Percentiles rank a stretch among this genome's conserved stretches.
Conservation (phyloP, 2,113 vertebrate species). For the Oncorhynchus nerka region DNA sequence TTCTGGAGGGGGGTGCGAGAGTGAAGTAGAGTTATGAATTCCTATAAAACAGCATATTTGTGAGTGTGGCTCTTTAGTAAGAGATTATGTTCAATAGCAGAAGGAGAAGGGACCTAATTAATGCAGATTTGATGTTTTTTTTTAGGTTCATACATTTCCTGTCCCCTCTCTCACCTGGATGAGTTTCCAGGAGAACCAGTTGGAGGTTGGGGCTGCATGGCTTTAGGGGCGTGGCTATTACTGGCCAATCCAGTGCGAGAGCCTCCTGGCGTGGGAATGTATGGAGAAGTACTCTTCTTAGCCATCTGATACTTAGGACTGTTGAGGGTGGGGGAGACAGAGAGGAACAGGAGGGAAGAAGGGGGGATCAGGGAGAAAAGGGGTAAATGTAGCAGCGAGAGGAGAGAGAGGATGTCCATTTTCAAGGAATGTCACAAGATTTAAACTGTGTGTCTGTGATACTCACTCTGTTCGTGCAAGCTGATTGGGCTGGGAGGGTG, state of each 20-base stretch:
- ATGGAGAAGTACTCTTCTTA: constrained; percentile 92
- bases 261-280: constrained; percentile 66
- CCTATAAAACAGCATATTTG: neutral
- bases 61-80: neutral
- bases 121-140: too few relatives aligned
- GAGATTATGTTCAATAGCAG: too few relatives aligned
- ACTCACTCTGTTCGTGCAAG: constrained; percentile 68
- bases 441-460: neutral
- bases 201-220: constrained; percentile 52
- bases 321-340: constrained; percentile 38
- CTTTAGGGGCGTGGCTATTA: constrained; percentile 45
- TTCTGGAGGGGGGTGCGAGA: neutral
- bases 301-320: constrained; percentile 89
- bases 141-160: too few relatives aligned
- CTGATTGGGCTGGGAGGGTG: constrained; percentile 27
- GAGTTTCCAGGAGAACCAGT: constrained; percentile 32
- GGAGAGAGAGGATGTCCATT: neutral
- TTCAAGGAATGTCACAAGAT: neutral
- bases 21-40: neutral
- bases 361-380: neutral
- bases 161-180: constrained; percentile 48
- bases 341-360: neutral
- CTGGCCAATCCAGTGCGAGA: constrained; percentile 38
- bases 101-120: too few relatives aligned
- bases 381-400: too few relatives aligned